Base-by-base conservation (phyloP, 2,797 vertebrate genomes). In the Sebastes reedi region DNA sequence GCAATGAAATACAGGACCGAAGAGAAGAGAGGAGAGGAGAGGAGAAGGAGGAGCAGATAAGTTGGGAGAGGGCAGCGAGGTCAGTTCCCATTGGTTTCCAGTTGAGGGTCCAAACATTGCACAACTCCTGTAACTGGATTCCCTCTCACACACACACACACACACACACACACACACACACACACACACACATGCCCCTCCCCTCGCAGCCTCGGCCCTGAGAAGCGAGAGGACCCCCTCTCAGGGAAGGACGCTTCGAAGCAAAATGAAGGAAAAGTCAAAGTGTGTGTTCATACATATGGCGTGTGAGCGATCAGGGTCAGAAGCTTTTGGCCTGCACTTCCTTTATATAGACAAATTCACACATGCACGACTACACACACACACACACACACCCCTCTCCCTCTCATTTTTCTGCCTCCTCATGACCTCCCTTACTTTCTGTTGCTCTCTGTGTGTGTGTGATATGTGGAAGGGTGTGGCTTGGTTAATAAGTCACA, bases 91-190 rank as follows among this genome's bases (percentile, higher is more conserved):
- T 39, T 85, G 85, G 85, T 79, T 82, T 89, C 74, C 76, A 90
- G 75, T 84, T 62, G 65, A 83, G 80, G 76, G 67, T 88, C 86
- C 69, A 89, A 86, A 90, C 73, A 78, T 89, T 91, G 80, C 85
- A 81, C 82, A 91, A 93, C 74, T 75, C 58, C 34, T 89, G 89
- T 90, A 92, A 93, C 88, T 84, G 74, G 89, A 94, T 81, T 87
- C 81, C 29, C 50, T 69, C 39, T 0, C 34, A 1, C 13, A 5
- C 36, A 39, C 60, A 56, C 60, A 52, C 54, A 56, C 70, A 39
- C 68, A 56, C 66, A 71, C 72, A 73, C 54, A 70, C 42, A 58
- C 73, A 65, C 50, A 62, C 36, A 72, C 72, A 72, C 72, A 75
- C 18, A 5, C 66, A 6, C 74, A 72, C 54, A 7, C 54, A 2